Evolutionary conservation across 2,888 invertebrate species (phyloP), one percentile per base, ranked within the genome.

Genomic region (Dastarcus helophoroides): DNA sequence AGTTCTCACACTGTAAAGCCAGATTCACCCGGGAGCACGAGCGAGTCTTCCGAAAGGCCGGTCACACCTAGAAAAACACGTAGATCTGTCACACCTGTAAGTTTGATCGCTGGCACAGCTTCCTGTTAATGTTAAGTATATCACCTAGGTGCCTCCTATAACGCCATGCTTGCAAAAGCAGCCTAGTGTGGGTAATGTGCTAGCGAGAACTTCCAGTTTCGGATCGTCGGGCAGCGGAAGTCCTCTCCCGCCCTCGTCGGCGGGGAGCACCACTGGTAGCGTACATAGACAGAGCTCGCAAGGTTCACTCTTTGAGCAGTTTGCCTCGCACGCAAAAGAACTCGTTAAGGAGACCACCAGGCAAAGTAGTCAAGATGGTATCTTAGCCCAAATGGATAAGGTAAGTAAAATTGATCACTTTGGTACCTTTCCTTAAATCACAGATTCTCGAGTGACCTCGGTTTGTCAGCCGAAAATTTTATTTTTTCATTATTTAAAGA

Each of bases 361-460:
- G 2, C 89, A 89, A 56, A 82, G 83, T 56, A 88, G 88, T 48
- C 89, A 89, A 56, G 89, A 90, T 56, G 88, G 88, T 14, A 53
- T 88, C 3, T 64, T 89, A 5, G 85, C 88, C 2, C 89, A 89
- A 39, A 83, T 90, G 73, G 89, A 89, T 51, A 89, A 89, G 76
- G 85, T 88, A 63, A 26, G 15, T 8, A 26, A n/a, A n/a, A n/a
- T n/a, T n/a, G n/a, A n/a, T n/a, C n/a, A n/a, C n/a, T n/a, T n/a
- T n/a, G n/a, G n/a, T n/a, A n/a, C n/a, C n/a, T n/a, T n/a, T n/a
- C n/a, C n/a, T n/a, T n/a, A n/a, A n/a, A n/a, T n/a, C n/a, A n/a
- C n/a, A n/a, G n/a, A n/a, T n/a, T n/a, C n/a, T n/a, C n/a, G n/a
- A n/a, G n/a, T n/a, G n/a, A n/a, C n/a, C n/a, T n/a, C n/a, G n/a